These are phyloP conservation scores for Heliconius hortense DNA, from an alignment of 2,888 invertebrate genomes.

Conservation along the genomic window DNA sequence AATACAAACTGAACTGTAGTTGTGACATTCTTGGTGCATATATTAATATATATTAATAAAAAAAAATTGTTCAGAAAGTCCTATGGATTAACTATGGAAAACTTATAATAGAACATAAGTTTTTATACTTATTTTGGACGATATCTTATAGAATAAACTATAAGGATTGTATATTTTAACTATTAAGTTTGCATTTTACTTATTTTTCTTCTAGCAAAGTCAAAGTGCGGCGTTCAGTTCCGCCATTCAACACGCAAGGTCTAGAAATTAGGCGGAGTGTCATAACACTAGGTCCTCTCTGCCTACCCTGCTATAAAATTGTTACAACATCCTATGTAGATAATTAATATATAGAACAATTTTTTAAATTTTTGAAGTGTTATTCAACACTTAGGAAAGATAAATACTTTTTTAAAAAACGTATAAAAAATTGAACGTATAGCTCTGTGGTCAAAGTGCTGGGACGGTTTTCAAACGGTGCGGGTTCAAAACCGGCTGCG, in stretches of 20 bases:
- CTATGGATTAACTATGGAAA: no score
- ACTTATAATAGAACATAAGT: no score
- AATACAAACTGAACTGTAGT: no score
- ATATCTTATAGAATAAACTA: no score
- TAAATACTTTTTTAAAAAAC: not conserved
- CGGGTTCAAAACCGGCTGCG: not conserved
- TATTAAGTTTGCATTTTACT: no score
- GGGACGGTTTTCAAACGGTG: not conserved
- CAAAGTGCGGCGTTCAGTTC: not conserved
- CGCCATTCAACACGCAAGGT: not conserved
- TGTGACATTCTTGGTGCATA: no score
- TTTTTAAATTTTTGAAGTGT: slow-evolving; percentile 31
- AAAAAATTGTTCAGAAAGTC: no score
- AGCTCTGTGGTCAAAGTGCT: not conserved
- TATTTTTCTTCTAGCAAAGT: no score
- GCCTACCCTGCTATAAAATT: not conserved
- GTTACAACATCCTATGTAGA: slow-evolving; percentile 11
- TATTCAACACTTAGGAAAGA: slow-evolving; percentile 26
- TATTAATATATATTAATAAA: no score
- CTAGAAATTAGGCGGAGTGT: not conserved
- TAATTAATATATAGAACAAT: not conserved
- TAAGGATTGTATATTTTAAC: no score
- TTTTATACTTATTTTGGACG: no score
- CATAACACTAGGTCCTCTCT: not conserved
- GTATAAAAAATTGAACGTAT: not conserved